Base-by-base conservation (phyloP, 2,797 vertebrate species). In the Holocentrus rufus region DNA sequence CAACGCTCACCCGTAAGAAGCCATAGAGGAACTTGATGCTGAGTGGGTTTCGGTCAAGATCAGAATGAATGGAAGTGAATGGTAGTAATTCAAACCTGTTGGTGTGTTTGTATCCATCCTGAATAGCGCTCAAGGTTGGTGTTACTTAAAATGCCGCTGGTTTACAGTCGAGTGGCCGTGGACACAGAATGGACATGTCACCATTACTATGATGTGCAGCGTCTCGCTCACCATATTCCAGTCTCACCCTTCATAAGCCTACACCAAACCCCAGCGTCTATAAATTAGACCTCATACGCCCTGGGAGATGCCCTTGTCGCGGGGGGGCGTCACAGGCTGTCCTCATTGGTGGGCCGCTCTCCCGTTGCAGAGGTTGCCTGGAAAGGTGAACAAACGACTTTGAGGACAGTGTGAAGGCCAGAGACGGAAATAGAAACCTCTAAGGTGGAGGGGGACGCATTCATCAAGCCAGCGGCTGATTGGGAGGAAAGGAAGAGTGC, bases 321-420 rank as follows among this genome's bases (percentile, higher is more conserved):
- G 39, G 10, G 39, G 39, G 39, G 11, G 39, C n/a, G 39, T 42
- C 39, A 31, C 30, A 31, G n/a, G 30, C 27, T 47, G 56, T 79
- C 6, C 60, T 25, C 20, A 23, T 39, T 31, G 23, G 31, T 30
- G 50, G 20, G 39, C 54, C 79, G 83, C 17, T 9, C 34, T 46
- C n/a, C 63, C 25, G 25, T 53, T 31, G 23, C 30, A 59, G 63
- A 71, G 75, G 22, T 30, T 58, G 61, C 56, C 50, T 11, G 5
- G 47, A 64, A 52, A 76, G 65, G 72, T 76, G 71, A 61, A 74
- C 71, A 59, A 82, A 81, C 79, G 81, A 77, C 84, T 85, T 87
- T 89, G 79, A 87, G 77, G 60, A 69, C 67, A 82, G 72, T 74
- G 69, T 65, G 60, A 88, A 89, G 87, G 86, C 61, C 77, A 31